Evolutionary conservation across 2,888 invertebrate species (phyloP).

Genomic region (Argyra leucocephala): DNA sequence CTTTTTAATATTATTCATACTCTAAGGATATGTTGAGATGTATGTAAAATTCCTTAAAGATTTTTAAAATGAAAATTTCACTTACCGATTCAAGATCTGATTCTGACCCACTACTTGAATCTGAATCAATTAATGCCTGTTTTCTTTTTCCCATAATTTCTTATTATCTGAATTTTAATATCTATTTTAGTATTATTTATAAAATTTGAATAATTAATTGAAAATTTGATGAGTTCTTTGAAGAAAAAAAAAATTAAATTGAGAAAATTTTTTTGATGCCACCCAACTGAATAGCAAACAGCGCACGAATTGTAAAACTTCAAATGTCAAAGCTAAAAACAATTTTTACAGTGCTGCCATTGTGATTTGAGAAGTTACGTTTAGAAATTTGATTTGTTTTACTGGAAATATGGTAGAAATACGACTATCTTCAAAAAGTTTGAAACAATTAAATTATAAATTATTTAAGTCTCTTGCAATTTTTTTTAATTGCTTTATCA

Average conservation of each 20-base stretch:
- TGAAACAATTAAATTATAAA: no score
- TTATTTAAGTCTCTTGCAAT: no score
- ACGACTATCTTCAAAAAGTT: no score
- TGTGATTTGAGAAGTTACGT: no score
- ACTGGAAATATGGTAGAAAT: no score
- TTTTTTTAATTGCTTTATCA: no score
- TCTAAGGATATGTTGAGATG: no score
- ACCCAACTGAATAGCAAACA: background rate
- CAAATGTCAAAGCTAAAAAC: background rate
- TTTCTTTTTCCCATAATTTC: conserved; percentile 74
- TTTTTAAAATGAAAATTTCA: conserved; percentile 25
- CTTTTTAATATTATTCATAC: no score
- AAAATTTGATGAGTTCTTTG: background rate
- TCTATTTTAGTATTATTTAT: background rate
- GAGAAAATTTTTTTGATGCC: background rate
- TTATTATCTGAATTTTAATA: background rate
- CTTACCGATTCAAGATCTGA: conserved; percentile 79
- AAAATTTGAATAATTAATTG: background rate
- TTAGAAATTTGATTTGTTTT: no score
- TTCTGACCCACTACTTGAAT: conserved; percentile 65
- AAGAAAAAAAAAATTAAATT: background rate
- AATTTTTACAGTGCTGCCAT: background rate
- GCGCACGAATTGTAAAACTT: background rate
- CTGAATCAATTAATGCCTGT: conserved; percentile 72
- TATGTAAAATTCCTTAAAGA: conserved; percentile 2